phyloP scores from a whole-genome alignment of 1,140 invertebrate genomes.

The Rhagoletis zephyria region DNA sequence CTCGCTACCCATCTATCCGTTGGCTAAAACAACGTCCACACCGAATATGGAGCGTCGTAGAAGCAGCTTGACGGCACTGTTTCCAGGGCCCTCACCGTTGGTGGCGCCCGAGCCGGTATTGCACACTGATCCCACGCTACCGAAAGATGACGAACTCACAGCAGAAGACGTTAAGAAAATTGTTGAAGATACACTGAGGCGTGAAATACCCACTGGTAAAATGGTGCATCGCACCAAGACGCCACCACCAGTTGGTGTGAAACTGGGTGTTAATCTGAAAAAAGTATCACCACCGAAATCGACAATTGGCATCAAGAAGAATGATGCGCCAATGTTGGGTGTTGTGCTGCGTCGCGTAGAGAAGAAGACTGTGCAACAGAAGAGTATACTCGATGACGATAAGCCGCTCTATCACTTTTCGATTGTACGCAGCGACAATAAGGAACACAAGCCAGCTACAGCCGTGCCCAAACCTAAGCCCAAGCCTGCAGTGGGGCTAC shows the following conservation, averaged over 20 bases:
- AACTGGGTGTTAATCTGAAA: conserved; percentile 67
- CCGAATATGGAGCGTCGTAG: conserved; percentile 64
- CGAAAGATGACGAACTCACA: conserved; percentile 17
- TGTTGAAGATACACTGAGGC: conserved; percentile 55
- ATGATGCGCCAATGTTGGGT: conserved; percentile 68
- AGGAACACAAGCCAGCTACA: conserved; percentile 56
- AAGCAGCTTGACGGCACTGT: conserved; percentile 65
- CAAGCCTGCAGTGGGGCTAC: conserved; percentile 57
- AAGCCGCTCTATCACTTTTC: conserved; percentile 70
- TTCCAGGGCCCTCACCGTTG: conserved; percentile 68
- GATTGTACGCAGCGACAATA: conserved; percentile 70
- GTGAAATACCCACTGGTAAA: conserved; percentile 68
- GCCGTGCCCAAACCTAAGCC: conserved; percentile 68
- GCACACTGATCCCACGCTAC: conserved; percentile 61
- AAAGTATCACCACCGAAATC: conserved; percentile 66
- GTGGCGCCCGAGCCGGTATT: conserved; percentile 65
- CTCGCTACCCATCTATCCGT: conserved; percentile 60
- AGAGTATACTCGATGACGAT: conserved; percentile 71
- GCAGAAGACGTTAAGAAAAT: conserved; percentile 41
- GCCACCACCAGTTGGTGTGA: conserved; percentile 68
- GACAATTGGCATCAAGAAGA: conserved; percentile 67
- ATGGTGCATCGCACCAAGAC: conserved; percentile 70
- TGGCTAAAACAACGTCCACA: conserved; percentile 66
- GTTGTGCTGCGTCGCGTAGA: conserved; percentile 71
- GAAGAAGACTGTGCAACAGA: conserved; percentile 66